Evolutionary conservation across 2,888 invertebrate genomes (phyloP), one percentile per base, ranked within the genome.

Genomic region (Pristionchus mayeri): DNA sequence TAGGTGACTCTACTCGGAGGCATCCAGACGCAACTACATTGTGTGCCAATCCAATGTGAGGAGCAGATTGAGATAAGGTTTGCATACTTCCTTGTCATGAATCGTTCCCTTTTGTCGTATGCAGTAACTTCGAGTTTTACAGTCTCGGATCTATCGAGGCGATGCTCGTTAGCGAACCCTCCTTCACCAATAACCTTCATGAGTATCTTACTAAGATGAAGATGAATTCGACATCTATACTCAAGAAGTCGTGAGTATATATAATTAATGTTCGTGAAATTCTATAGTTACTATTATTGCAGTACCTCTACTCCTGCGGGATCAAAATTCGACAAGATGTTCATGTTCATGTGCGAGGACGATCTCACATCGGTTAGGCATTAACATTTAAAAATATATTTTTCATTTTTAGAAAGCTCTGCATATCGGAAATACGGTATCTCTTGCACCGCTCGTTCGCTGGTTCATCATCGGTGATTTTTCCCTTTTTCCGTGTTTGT

Each of bases 61-160:
- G 71, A 71, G 44, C 71, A 71, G 71, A 71, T 71, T 3, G 71
- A 71, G 71, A 71, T 71, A n/a, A 63, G 63, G 71, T 71, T 9
- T 4, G 40, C 2, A 9, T 4, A 37, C 21, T 57, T 57, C 18
- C 6, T 1, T 57, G 11, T 57, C 24, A n/a, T 57, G 11, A 57
- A 57, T 57, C 24, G n/a, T 57, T 18, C n/a, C 57, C 16, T n/a
- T 2, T 9, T 16, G 9, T 63, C 24, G 27, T 13, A 30, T 34
- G 30, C 3, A n/a, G n/a, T n/a, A n/a, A n/a, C n/a, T n/a, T n/a
- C n/a, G n/a, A n/a, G n/a, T n/a, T n/a, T 63, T 71, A 11, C 71
- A 71, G 71, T 71, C 71, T 71, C 9, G 40, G 40, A 1, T 71
- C 40, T n/a, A 44, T 71, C 21, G 71, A 37, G 9, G 18, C 40